A percentile compares a stretch with the other conserved stretches of the same genome.
Conservation (phyloP, 2,888 invertebrate genomes). For the Prenolepis imparis region DNA sequence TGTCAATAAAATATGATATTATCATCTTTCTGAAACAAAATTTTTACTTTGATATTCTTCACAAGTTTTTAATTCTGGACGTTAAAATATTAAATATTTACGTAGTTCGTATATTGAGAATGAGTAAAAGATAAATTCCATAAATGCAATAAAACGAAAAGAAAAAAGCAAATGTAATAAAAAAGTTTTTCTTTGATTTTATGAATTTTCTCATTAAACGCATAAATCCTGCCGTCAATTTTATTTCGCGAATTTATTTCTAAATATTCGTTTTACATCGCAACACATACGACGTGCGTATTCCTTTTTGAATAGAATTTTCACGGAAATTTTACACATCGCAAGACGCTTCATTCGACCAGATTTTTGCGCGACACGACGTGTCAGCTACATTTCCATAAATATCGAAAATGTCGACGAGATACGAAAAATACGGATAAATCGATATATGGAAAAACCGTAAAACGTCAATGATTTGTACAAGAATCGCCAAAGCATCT, state of each 20-base stretch:
- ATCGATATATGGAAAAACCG: slow-evolving; percentile 26
- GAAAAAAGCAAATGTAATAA: background rate
- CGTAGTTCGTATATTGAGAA: background rate
- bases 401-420: slow-evolving; percentile 16
- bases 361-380: slow-evolving; percentile 30
- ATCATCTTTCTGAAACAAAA: background rate
- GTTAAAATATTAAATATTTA: background rate
- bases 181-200: background rate
- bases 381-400: slow-evolving; percentile 41
- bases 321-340: background rate
- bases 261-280: background rate
- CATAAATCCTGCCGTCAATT: background rate
- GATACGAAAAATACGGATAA: slow-evolving; percentile 3
- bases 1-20: background rate
- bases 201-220: background rate
- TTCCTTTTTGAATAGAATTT: background rate
- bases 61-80: background rate
- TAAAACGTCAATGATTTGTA: slow-evolving; percentile 17
- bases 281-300: background rate
- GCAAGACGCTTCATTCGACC: slow-evolving; percentile 1
- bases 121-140: background rate
- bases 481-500: background rate
- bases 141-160: background rate
- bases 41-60: background rate
- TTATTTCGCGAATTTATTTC: background rate